phyloP scores from a whole-genome alignment of 2,888 invertebrate species.

The Cosmia trapezina region DNA sequence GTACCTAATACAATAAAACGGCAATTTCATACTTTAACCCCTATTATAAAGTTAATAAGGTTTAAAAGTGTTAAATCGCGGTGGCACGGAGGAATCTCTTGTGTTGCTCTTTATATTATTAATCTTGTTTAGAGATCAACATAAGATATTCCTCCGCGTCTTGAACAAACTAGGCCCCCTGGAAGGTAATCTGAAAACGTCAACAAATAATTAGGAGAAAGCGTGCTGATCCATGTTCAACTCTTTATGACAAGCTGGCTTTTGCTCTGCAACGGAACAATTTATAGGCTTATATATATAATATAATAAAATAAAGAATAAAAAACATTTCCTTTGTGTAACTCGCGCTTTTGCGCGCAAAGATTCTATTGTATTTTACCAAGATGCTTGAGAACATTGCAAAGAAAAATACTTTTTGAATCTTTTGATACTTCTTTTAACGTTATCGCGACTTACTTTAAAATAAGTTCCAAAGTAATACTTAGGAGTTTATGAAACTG shows the following conservation, averaged over 20 bases:
- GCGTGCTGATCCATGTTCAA: not conserved
- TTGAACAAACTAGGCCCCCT: too few species aligned
- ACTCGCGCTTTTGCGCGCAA: not conserved
- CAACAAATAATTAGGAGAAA: too few species aligned
- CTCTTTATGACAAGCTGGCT: not conserved
- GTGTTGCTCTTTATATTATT: not conserved
- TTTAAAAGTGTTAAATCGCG: too few species aligned
- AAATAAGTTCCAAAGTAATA: not conserved
- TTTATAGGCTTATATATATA: not conserved
- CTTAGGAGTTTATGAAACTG: too few species aligned
- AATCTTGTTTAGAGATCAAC: not conserved
- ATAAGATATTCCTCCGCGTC: too few species aligned
- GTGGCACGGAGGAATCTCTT: too few species aligned
- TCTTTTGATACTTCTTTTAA: conserved; percentile 1
- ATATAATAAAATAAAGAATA: conserved; percentile 4
- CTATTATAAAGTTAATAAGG: too few species aligned
- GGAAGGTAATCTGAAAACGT: not conserved
- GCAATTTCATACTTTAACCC: too few species aligned
- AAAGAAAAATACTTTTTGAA: not conserved
- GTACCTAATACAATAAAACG: too few species aligned
- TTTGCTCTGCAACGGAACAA: not conserved
- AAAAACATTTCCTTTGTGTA: conserved; percentile 1
- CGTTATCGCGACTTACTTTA: not conserved
- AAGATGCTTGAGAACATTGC: not conserved
- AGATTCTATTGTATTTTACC: conserved; percentile 22